These are phyloP conservation scores for Gnathonemus echidnorhynchus DNA, from an alignment of 2,113 vertebrate genomes.

Conservation along the genomic window DNA sequence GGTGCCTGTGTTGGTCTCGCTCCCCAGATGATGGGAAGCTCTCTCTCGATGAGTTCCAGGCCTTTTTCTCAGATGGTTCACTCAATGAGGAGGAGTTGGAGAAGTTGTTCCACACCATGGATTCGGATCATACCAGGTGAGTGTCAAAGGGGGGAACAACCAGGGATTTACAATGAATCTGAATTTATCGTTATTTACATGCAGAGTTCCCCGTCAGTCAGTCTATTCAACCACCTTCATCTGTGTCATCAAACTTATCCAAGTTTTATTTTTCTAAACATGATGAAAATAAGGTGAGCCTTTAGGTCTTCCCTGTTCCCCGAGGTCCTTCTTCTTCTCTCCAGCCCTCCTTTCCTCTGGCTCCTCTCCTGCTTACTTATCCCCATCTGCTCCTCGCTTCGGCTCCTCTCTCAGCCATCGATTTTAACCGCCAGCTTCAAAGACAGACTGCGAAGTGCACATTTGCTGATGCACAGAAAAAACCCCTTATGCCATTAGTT, in stretches of 20 bases:
- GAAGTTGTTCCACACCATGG: constrained; percentile 91
- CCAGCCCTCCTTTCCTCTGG: not conserved
- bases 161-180: not conserved
- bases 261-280: not conserved
- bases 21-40: constrained; percentile 88
- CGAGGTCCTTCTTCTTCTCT: not conserved
- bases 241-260: not conserved
- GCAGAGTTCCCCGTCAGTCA: not conserved
- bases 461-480: not conserved
- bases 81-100: constrained; percentile 89
- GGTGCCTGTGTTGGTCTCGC: not conserved
- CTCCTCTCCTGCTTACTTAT: not conserved
- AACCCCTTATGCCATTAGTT: not conserved
- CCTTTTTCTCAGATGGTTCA: constrained; percentile 91
- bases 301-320: not conserved
- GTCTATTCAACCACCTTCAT: not conserved
- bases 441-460: constrained; percentile 1
- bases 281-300: not conserved
- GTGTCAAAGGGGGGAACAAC: not conserved
- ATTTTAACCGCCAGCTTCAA: not conserved
- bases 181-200: not conserved
- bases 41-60: constrained; percentile 94
- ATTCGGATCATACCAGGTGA: constrained; percentile 94
- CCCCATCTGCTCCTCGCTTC: not conserved
- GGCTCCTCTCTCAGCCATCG: not conserved